phyloP scores from a whole-genome alignment of 2,888 invertebrate genomes.

The Conchocele bisecta region DNA sequence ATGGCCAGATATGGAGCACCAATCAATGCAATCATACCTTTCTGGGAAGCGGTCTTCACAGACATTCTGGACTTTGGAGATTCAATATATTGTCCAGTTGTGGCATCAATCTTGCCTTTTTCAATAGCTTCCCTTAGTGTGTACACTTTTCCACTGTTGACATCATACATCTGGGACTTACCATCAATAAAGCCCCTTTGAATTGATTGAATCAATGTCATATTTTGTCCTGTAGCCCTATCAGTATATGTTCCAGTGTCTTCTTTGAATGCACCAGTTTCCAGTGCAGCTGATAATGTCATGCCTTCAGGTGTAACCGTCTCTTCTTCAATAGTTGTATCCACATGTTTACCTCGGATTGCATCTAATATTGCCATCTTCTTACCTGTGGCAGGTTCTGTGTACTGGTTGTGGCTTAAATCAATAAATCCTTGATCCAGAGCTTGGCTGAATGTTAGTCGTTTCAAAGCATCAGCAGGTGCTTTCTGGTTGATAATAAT shows the following conservation, averaged over 20 bases:
- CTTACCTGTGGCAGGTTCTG: conserved; percentile 87
- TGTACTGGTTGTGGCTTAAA: conserved; percentile 67
- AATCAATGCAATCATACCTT: conserved; percentile 89
- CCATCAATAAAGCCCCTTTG: conserved; percentile 67
- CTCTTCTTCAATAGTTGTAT: conserved; percentile 55
- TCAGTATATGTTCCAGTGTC: conserved; percentile 91
- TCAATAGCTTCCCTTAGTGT: conserved; percentile 84
- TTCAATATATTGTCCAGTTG: conserved; percentile 90
- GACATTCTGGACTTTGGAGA: conserved; percentile 89
- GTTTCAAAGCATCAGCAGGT: conserved; percentile 56
- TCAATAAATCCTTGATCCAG: conserved; percentile 92
- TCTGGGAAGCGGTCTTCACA: conserved; percentile 87
- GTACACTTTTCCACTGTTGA: conserved; percentile 88
- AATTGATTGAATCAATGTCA: conserved; percentile 85
- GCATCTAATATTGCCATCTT: conserved; percentile 94
- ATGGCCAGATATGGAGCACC: conserved; percentile 85
- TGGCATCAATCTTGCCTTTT: conserved; percentile 85
- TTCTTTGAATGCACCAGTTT: conserved; percentile 92
- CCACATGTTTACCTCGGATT: conserved; percentile 84
- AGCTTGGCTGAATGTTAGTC: conserved; percentile 86
- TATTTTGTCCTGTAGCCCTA: conserved; percentile 89
- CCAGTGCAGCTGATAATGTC: conserved; percentile 86
- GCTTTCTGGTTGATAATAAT: conserved; percentile 51
- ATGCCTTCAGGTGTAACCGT: conserved; percentile 41
- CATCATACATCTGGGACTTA: conserved; percentile 72